phyloP scores from a whole-genome alignment of 2,113 vertebrate genomes.

The Parus major region DNA sequence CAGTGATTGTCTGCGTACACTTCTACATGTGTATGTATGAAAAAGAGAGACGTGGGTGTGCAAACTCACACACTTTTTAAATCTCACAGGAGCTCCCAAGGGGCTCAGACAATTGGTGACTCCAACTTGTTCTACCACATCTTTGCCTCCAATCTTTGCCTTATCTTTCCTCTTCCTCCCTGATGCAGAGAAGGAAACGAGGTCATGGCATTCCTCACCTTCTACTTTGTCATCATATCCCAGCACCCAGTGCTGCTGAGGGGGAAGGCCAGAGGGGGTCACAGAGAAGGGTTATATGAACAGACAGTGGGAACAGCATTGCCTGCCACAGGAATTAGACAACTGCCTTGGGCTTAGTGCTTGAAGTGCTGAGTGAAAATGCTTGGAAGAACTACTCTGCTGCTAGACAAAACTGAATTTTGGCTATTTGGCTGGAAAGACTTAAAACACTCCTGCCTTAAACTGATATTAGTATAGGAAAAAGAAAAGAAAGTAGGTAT shows the following conservation, averaged over 20 bases:
- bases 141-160: not conserved
- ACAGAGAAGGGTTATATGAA: not conserved
- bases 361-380: not conserved
- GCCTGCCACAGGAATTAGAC: not conserved
- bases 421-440: not conserved
- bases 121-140: not conserved
- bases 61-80: not conserved
- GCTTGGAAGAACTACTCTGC: not conserved
- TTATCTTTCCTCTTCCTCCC: not conserved
- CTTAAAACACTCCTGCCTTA: not conserved
- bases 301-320: not conserved
- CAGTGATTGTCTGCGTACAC: not conserved
- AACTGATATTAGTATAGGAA: not conserved
- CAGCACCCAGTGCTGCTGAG: not conserved
- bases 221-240: not conserved
- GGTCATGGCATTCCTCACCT: not conserved
- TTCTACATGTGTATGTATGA: fast-evolving
- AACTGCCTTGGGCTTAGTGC: not conserved
- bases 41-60: not conserved
- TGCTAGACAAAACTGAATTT: not conserved
- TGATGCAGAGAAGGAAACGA: not conserved
- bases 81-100: not conserved
- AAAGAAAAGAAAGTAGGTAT: not conserved
- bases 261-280: not conserved
- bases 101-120: fast-evolving